Conservation (phyloP, 2,888 invertebrate species). For the Caradrina kadenii region DNA sequence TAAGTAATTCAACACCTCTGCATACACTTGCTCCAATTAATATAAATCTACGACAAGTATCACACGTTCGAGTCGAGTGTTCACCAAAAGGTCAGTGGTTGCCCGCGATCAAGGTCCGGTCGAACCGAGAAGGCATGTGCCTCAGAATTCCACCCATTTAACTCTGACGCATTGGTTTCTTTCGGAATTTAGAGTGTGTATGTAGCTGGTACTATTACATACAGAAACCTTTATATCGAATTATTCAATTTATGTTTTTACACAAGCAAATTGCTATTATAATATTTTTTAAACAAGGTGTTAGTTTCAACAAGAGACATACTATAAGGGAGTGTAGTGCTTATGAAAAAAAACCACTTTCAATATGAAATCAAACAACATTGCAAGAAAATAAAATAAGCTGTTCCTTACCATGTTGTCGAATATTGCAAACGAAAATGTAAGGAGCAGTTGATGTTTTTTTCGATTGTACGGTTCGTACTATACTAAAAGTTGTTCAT, state of each 20-base stretch:
- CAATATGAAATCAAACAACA: too few relatives aligned
- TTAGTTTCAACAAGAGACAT: too few relatives aligned
- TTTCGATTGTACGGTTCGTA: too few relatives aligned
- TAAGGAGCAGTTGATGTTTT: too few relatives aligned
- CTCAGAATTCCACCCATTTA: constrained; percentile 56
- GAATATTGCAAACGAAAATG: too few relatives aligned
- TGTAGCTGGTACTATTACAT: constrained; percentile 1
- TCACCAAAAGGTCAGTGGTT: constrained; percentile 76
- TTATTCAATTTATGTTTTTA: background rate
- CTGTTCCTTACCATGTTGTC: too few relatives aligned
- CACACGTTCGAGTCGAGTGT: constrained; percentile 55
- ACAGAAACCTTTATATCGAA: background rate
- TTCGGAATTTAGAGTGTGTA: constrained; percentile 29
- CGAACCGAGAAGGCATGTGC: constrained; percentile 65
- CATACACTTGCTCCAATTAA: constrained; percentile 54
- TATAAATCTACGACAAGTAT: constrained; percentile 47
- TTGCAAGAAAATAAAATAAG: too few relatives aligned
- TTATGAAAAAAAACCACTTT: too few relatives aligned
- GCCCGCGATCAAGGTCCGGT: constrained; percentile 78
- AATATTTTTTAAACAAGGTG: too few relatives aligned
- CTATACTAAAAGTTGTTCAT: too few relatives aligned
- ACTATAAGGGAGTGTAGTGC: too few relatives aligned
- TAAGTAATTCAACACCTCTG: constrained; percentile 33
- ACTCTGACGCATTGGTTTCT: constrained; percentile 57
- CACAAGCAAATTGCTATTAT: background rate